A percentile compares a stretch with the other conserved stretches of the same genome.
These are phyloP conservation scores for Nudaria mundana DNA, from an alignment of 2,888 invertebrate species.

Conservation along the genomic window DNA sequence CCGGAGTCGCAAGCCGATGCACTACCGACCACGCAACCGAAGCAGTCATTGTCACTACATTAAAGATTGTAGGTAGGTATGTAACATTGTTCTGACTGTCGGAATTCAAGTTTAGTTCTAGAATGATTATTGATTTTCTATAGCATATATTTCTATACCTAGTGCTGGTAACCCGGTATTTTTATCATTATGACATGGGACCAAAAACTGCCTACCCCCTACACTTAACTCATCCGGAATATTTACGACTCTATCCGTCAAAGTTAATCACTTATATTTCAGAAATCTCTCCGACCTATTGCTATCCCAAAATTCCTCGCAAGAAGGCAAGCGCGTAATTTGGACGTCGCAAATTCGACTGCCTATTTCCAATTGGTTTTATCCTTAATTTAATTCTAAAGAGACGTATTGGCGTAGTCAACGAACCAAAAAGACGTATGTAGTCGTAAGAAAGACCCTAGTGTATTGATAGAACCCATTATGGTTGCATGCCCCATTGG, in stretches of 20 bases:
- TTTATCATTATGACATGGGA: too few relatives aligned
- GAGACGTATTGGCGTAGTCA: constrained; percentile 62
- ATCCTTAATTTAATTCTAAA: constrained; percentile 74
- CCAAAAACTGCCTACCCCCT: too few relatives aligned
- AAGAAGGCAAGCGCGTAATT: constrained; percentile 44
- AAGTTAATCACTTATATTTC: constrained; percentile 26
- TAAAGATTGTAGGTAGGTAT: too few relatives aligned
- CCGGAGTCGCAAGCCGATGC: too few relatives aligned
- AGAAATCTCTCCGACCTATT: constrained; percentile 28
- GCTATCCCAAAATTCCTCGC: constrained; percentile 24
- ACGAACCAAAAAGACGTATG: constrained; percentile 65
- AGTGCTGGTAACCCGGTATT: too few relatives aligned
- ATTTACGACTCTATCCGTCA: constrained; percentile 14
- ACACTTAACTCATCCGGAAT: not conserved
- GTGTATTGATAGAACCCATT: constrained; percentile 64
- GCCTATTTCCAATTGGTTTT: constrained; percentile 60
- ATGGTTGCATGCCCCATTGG: constrained; percentile 55
- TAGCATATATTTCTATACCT: too few relatives aligned
- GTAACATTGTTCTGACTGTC: too few relatives aligned
- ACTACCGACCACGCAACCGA: too few relatives aligned
- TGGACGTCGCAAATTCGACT: constrained; percentile 48
- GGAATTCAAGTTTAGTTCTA: too few relatives aligned
- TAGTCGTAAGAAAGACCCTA: constrained; percentile 52
- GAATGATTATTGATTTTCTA: too few relatives aligned
- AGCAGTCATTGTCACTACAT: too few relatives aligned